These are phyloP conservation scores for Synaphobranchus kaupii DNA, from an alignment of 2,797 vertebrate species.

Conservation along the genomic window DNA sequence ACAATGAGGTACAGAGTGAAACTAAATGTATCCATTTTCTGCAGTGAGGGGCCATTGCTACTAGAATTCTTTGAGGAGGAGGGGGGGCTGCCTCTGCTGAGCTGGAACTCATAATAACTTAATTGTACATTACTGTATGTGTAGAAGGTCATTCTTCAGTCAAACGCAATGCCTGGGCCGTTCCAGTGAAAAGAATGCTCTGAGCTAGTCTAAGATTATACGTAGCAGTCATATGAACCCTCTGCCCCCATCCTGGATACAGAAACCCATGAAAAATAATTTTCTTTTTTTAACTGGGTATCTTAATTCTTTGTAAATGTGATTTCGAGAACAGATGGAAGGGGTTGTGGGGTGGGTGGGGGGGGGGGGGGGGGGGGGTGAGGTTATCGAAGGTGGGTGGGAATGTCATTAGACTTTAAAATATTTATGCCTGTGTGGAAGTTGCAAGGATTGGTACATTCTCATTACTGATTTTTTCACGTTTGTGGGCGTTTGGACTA, in stretches of 20 bases:
- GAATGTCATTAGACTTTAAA: constrained; percentile 14
- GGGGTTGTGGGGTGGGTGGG: too few relatives aligned
- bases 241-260: constrained; percentile 37
- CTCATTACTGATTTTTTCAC: constrained; percentile 15
- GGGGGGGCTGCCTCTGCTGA: background rate
- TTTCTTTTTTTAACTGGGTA: constrained; percentile 53
- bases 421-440: constrained; percentile 17
- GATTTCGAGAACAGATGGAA: constrained; percentile 43
- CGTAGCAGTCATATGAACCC: constrained; percentile 31
- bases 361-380: background rate
- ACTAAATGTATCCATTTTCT: background rate
- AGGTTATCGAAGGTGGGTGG: background rate
- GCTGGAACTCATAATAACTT: background rate
- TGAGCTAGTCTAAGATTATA: constrained; percentile 38
- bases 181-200: background rate
- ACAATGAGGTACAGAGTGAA: background rate
- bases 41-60: background rate
- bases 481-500: background rate
- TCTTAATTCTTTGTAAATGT: constrained; percentile 51
- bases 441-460: background rate
- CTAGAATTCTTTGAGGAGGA: background rate
- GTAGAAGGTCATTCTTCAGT: background rate
- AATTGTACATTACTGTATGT: background rate
- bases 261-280: constrained; percentile 44
- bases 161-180: background rate